Base-by-base conservation (phyloP, 2,888 invertebrate genomes). In the Meteorus colon region DNA sequence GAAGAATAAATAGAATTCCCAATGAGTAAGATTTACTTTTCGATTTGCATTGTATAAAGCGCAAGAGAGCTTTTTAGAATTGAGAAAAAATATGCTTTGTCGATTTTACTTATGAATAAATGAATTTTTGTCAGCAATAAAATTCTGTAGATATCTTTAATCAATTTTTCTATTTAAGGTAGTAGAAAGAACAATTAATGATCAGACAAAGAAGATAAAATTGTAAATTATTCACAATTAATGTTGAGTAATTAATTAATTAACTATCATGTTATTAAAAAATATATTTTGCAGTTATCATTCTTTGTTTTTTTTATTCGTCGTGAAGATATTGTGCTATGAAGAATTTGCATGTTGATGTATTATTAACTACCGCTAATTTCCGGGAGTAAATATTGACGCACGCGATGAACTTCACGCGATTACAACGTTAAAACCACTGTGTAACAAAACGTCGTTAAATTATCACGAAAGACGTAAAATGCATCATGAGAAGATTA, bases 381-480 rank as follows among this genome's bases (percentile, higher is more conserved):
- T 34, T 68, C 59, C 55, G 34, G 34, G 16, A 27, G 60, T 70
- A 70, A 70, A 70, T 70, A 70, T 70, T 70, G 41, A 24, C 48
- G 34, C 70, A 70, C 59, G 70, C 70, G 59, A 70, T 70, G n/a
- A 60, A 70, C 34, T 37, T 70, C 70, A 60, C 60, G 70, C 41
- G 60, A 70, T 60, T 60, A 29, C 31, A 62, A 16, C 14, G n/a
- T 8, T 14, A 62, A 34, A 34, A 29, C 2, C 3, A 16, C 62
- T 31, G n/a, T 29, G 12, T 62, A 14, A 62, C n/a, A 31, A 62
- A 62, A 62, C 62, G 62, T 29, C 27, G 14, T 31, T 62, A 16
- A 16, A 29, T 62, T 31, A 27, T 62, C 62, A 16, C 16, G 14
- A 29, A 29, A 62, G 55, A 29, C 1, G 62, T 62, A 31, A 55